Percentiles rank a stretch among this genome's conserved stretches.
Conservation (phyloP, 2,797 vertebrate genomes). For the Hydrolagus colliei region DNA sequence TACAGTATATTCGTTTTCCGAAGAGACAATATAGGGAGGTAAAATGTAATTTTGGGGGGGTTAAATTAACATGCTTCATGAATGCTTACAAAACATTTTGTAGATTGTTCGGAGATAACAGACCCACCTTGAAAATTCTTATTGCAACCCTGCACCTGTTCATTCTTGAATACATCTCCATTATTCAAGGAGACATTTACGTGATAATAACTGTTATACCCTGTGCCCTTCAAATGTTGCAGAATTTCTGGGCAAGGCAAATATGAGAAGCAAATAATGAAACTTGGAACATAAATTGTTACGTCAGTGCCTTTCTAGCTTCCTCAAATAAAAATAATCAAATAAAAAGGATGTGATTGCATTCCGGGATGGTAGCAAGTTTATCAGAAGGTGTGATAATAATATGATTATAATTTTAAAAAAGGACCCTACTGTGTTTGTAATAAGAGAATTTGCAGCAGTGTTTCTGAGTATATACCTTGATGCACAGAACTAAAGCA, state of each 20-base stretch:
- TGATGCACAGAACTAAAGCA: not conserved
- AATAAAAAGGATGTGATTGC: not conserved
- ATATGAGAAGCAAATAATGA: not conserved
- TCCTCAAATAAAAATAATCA: not conserved
- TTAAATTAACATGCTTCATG: not conserved
- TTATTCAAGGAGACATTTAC: not conserved
- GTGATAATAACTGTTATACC: not conserved
- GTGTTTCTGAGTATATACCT: not conserved
- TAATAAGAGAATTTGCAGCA: not conserved
- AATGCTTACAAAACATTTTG: not conserved
- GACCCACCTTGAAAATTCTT: not conserved
- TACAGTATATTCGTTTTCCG: not conserved
- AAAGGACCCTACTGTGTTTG: not conserved
- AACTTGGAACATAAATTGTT: not conserved
- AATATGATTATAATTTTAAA: not conserved
- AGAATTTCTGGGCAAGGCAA: not conserved
- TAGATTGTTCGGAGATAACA: not conserved
- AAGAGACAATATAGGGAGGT: not conserved
- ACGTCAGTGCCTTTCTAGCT: not conserved
- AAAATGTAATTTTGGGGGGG: not conserved
- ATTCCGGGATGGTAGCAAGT: not conserved
- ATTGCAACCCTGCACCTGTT: not conserved
- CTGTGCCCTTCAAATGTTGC: not conserved
- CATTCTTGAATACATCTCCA: not conserved
- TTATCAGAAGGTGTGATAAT: not conserved